Base-by-base conservation (phyloP, 2,888 invertebrate genomes). In the Phasia obesa region DNA sequence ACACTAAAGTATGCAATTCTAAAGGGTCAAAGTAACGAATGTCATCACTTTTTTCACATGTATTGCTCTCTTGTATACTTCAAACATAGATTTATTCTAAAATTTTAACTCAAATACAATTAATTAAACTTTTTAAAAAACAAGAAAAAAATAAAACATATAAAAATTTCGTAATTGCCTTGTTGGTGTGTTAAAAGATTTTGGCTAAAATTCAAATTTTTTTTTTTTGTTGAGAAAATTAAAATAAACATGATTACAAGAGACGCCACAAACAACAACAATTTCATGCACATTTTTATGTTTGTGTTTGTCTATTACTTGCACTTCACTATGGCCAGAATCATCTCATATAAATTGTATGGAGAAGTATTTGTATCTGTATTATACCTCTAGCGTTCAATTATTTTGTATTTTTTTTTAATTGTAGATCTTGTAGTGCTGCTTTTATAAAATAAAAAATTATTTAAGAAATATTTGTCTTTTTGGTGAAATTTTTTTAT, bases 181-280 rank as follows among this genome's bases (percentile, higher is more conserved):
- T 47, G 3, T 27, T n/a, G 15, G 3, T 42, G 51, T 31, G 53
- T 64, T 69, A 55, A 71, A 53, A 84, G 73, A 57, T 80, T 70
- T 80, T 81, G 81, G 84, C 77, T 65, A 70, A 81, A 69, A 64
- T 53, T 77, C 84, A 81, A 84, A 84, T 57, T 74, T 53, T 81
- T 60, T 23, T 23, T 70, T 65, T 57, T 57, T 47, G 11, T 2
- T 11, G 11, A 76, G 55, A 73, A 79, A 76, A 38, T 57, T 69
- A 70, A 70, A 80, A 81, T 69, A 77, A 84, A 84, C 65, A 80
- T 71, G 15, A 62, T 55, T 76, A 69, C 27, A 47, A 57, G 55
- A 67, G 59, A 55, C 51, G 53, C 19, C 19, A 65, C 38, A 65
- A 70, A 51, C 13, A 81, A 51, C 49, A 59, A 71, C 64, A 83